These are phyloP conservation scores for Lysandra bellargus DNA, from an alignment of 2,888 invertebrate genomes.

Conservation along the genomic window DNA sequence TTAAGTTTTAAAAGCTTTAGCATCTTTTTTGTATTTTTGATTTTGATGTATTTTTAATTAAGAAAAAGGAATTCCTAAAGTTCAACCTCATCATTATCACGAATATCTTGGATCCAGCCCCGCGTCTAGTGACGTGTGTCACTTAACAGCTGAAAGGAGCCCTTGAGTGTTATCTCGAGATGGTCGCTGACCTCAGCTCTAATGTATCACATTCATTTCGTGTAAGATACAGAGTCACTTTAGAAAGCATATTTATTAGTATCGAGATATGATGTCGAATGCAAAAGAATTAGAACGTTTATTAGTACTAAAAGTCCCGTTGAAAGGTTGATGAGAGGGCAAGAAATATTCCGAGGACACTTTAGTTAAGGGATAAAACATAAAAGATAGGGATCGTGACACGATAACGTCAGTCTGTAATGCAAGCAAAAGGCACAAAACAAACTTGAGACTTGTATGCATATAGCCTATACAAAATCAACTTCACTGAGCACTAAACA, in stretches of 20 bases:
- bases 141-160: constrained; percentile 3
- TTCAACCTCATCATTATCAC: not conserved
- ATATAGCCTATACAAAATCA: constrained; percentile 19
- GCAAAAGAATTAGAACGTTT: not conserved
- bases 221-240: not conserved
- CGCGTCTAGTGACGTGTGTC: constrained; percentile 7
- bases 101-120: not conserved
- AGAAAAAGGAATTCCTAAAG: not conserved
- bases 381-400: not conserved
- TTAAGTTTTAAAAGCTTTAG: not conserved
- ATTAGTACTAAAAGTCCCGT: not conserved
- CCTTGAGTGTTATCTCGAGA: constrained; percentile 33
- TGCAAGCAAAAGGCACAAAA: constrained; percentile 11
- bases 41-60: not conserved
- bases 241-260: not conserved
- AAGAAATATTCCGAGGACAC: not conserved
- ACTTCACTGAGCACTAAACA: constrained; percentile 7
- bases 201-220: constrained; percentile 24
- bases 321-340: not conserved
- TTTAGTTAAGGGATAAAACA: not conserved
- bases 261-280: not conserved
- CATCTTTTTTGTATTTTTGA: too few relatives aligned
- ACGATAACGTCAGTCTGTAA: constrained; percentile 3
- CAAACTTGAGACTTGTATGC: constrained; percentile 1
- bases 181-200: constrained; percentile 34